Conservation (phyloP, 2,888 invertebrate genomes). For the Bursaphelenchus okinawaensis region DNA sequence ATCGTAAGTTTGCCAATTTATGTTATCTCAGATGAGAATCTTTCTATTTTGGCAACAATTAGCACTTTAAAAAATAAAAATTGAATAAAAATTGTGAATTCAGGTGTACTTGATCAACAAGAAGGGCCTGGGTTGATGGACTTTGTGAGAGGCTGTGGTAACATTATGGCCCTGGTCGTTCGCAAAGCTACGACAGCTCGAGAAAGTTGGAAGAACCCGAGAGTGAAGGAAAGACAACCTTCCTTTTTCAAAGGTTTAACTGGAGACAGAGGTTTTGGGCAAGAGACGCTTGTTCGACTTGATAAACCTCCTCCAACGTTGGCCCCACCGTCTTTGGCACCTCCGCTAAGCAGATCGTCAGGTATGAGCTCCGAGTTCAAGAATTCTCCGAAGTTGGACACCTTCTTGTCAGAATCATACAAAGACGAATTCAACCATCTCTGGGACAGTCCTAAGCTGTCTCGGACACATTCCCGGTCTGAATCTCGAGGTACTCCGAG, state of each 20-base stretch:
- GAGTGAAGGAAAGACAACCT: neutral
- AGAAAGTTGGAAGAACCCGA: neutral
- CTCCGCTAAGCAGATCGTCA: neutral
- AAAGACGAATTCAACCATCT: no score
- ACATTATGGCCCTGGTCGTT: conserved; percentile 10
- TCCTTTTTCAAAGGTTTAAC: no score
- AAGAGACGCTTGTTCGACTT: neutral
- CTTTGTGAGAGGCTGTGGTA: neutral
- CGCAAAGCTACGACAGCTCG: neutral
- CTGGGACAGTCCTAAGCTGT: no score
- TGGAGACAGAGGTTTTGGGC: neutral
- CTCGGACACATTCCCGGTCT: no score
- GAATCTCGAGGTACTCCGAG: no score
- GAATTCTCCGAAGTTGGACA: no score
- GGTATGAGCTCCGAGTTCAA: no score
- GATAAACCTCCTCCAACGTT: neutral
- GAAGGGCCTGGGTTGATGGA: conserved; percentile 32
- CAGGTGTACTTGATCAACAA: conserved; percentile 28
- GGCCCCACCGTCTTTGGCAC: neutral
- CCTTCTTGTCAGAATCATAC: no score
- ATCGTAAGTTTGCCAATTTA: neutral
- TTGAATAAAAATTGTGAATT: no score
- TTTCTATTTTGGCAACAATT: neutral
- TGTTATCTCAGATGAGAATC: neutral
- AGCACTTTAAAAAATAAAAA: neutral